A percentile compares a stretch with the other conserved stretches of the same genome.
Evolutionary conservation across 2,888 invertebrate genomes (phyloP).

Genomic region (Stramonita haemastoma): DNA sequence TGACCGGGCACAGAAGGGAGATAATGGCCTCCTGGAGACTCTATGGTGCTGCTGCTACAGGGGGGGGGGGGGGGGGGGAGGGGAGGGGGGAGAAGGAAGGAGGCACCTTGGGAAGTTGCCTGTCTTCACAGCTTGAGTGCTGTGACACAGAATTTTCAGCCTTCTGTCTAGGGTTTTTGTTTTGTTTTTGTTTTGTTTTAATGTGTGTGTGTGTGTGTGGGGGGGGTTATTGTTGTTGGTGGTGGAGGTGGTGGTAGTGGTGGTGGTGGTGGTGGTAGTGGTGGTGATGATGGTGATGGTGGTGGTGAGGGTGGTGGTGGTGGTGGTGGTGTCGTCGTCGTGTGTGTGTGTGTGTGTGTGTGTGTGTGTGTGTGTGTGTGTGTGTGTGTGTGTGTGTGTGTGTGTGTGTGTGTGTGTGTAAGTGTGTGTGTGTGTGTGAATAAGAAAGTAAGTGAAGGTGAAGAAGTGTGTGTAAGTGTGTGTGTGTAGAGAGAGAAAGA

Average conservation of each 20-base stretch:
- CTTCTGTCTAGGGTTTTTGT: neutral
- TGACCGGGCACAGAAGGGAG: no score
- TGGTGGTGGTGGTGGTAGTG: no score
- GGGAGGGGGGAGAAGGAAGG: no score
- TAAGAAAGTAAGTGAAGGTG: no score
- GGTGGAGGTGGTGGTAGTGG: no score
- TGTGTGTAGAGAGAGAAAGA: neutral
- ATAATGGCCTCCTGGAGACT: neutral
- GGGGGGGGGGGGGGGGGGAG: neutral
- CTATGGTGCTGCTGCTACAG: neutral
- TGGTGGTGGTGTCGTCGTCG: neutral
- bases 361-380: neutral
- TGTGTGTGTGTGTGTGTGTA: neutral
- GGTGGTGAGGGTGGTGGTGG: no score
- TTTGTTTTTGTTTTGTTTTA: neutral
- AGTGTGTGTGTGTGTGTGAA: neutral
- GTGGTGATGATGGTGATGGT: no score
- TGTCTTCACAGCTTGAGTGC: neutral
- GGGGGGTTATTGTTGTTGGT: no score
- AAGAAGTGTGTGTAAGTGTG: neutral
- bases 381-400: slow-evolving; percentile 17
- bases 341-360: neutral
- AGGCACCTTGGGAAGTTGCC: neutral
- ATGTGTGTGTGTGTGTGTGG: neutral
- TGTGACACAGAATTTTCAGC: neutral